Conservation (phyloP, 2,113 vertebrate genomes). For the Caloenas nicobarica region DNA sequence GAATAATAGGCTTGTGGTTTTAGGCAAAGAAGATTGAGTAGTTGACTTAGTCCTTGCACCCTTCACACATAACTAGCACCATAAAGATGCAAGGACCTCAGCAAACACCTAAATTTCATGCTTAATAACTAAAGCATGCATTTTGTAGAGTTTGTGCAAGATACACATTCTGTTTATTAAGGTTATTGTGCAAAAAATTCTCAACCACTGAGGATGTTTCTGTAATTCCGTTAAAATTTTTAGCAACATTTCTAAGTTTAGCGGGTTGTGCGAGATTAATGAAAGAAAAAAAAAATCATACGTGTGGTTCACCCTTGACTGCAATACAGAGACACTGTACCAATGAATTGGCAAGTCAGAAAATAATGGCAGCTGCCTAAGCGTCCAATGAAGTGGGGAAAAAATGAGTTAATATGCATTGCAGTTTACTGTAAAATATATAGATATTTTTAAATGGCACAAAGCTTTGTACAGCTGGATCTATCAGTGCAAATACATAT, state of each 20-base stretch:
- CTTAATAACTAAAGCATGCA: slow-evolving; percentile 74
- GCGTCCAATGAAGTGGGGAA: background rate
- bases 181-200: slow-evolving; percentile 52
- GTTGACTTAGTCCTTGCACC: slow-evolving; percentile 67
- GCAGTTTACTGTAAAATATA: slow-evolving; percentile 41
- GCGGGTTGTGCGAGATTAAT: slow-evolving; percentile 27
- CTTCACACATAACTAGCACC: slow-evolving; percentile 78
- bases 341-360: slow-evolving; percentile 21
- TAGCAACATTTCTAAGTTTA: slow-evolving; percentile 39
- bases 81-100: slow-evolving; percentile 71
- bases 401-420: background rate
- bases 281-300: background rate
- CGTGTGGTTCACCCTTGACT: slow-evolving; percentile 14
- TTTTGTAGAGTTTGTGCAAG: slow-evolving; percentile 39
- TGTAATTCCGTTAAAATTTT: slow-evolving; percentile 27
- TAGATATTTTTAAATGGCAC: slow-evolving; percentile 62
- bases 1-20: slow-evolving; percentile 14
- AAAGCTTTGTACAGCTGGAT: slow-evolving; percentile 58
- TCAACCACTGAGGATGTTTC: background rate
- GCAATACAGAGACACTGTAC: background rate
- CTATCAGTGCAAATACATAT: slow-evolving; percentile 74
- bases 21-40: slow-evolving; percentile 62
- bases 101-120: slow-evolving; percentile 71
- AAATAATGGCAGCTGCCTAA: slow-evolving; percentile 55
- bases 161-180: slow-evolving; percentile 25